Conservation (phyloP, 2,113 vertebrate genomes). For the Ciconia maguari region DNA sequence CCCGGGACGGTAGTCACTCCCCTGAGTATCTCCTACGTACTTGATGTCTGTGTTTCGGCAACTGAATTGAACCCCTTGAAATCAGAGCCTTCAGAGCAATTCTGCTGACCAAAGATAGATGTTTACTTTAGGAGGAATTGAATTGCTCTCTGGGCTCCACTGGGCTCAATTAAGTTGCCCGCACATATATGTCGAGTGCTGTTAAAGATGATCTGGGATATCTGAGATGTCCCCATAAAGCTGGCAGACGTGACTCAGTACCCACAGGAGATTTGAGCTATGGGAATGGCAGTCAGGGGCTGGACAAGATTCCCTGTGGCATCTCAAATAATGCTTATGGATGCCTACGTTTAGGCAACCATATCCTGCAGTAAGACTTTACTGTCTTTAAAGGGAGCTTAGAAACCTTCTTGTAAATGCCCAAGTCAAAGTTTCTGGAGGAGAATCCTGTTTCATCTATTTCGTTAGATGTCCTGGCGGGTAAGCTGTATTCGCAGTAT, state of each 20-base stretch:
- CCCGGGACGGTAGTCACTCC: neutral
- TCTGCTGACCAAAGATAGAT: neutral
- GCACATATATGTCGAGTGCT: neutral
- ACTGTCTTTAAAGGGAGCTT: neutral
- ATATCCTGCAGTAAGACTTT: neutral
- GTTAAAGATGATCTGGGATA: neutral
- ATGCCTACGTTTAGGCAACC: neutral
- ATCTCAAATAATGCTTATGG: neutral
- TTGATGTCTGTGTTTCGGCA: neutral
- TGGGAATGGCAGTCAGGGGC: neutral
- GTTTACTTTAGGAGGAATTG: neutral
- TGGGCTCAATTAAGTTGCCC: neutral
- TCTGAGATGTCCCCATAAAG: neutral
- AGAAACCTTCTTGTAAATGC: neutral
- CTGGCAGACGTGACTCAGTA: neutral
- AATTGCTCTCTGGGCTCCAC: neutral
- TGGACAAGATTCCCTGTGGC: neutral
- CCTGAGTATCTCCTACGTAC: neutral
- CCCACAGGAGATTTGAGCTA: neutral
- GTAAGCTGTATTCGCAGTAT: neutral
- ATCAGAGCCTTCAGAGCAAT: neutral
- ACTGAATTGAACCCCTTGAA: neutral
- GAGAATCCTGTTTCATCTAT: neutral
- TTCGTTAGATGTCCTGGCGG: neutral
- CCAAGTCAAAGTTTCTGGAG: neutral